Base-by-base conservation (phyloP, 2,888 invertebrate genomes). In the Noctua janthe region DNA sequence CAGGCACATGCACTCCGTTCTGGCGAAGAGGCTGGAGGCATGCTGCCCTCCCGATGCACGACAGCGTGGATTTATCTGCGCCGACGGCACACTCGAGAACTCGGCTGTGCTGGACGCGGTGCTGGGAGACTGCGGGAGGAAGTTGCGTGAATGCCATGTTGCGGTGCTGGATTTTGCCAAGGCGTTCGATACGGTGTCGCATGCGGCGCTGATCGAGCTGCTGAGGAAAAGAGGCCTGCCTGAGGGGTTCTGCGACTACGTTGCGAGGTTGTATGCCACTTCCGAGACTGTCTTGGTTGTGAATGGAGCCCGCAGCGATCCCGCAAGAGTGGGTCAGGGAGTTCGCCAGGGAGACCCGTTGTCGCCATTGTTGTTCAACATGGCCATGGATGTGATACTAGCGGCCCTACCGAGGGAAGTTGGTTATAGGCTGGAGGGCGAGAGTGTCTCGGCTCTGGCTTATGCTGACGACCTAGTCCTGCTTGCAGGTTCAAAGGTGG, bases 311-410 rank as follows among this genome's bases (percentile, higher is more conserved):
- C 56, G 74, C 49, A 88, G 90, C 78, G 77, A 70, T 39, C 89
- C 91, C 79, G 83, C 89, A 29, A 89, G 70, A 73, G 88, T 91
- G 51, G 89, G 88, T 0, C 82, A 94, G 66, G 94, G 95, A 0
- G 95, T 95, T 15, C 92, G 94, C 71, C 95, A 96, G 86, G 95
- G 95, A 0, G 94, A 95, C 85, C 94, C 95, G 59, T 86, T 95
- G 35, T 93, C 93, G 0, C 80, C 78, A 11, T 15, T 93, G 2
- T 64, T 94, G 6, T 96, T 96, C 74, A 95, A 95, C 81, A 75
- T 90, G 64, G 87, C 83, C 15, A 85, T 91, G 88, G 90, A 91
- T 74, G 43, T 79, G 10, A 78, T 91, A 0, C 64, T 90, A 0
- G 87, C 88, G 15, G 74, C 88, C 0, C 71, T 92, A 49, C 90